Percentiles rank a stretch among this genome's conserved stretches.
Conservation (phyloP, 2,888 invertebrate genomes). For the Tachina fera region DNA sequence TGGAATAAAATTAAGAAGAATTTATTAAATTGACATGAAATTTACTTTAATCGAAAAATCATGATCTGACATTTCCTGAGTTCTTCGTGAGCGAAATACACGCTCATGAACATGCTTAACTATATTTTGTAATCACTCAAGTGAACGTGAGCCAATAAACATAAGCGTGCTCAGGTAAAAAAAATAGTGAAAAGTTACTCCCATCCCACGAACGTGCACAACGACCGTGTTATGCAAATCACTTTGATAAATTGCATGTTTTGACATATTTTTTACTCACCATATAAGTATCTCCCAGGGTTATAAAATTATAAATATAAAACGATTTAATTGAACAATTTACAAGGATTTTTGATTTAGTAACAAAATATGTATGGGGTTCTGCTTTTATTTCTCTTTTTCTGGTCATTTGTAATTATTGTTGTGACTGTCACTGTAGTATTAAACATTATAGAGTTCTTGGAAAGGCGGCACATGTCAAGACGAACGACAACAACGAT, state of each 20-base stretch:
- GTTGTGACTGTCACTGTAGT: constrained; percentile 45
- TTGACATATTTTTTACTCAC: constrained; percentile 39
- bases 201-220: neutral
- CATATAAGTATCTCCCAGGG: constrained; percentile 31
- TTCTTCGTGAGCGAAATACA: too few relatives aligned
- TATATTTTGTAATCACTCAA: too few relatives aligned
- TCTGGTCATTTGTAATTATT: constrained; percentile 40
- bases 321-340: constrained; percentile 54
- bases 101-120: too few relatives aligned
- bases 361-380: constrained; percentile 2
- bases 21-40: too few relatives aligned
- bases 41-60: too few relatives aligned
- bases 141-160: too few relatives aligned
- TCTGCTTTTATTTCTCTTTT: neutral
- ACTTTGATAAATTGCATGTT: constrained; percentile 6
- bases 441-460: constrained; percentile 45
- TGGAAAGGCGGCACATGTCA: constrained; percentile 66
- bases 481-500: constrained; percentile 53
- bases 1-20: too few relatives aligned
- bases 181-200: too few relatives aligned
- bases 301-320: constrained; percentile 62
- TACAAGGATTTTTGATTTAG: constrained; percentile 46
- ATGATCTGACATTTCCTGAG: too few relatives aligned
- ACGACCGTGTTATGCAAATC: constrained; percentile 9
- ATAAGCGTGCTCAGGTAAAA: too few relatives aligned